Percentiles rank a stretch among this genome's conserved stretches.
These are phyloP conservation scores for Delia radicum DNA, from an alignment of 1,140 invertebrate genomes.

Conservation along the genomic window DNA sequence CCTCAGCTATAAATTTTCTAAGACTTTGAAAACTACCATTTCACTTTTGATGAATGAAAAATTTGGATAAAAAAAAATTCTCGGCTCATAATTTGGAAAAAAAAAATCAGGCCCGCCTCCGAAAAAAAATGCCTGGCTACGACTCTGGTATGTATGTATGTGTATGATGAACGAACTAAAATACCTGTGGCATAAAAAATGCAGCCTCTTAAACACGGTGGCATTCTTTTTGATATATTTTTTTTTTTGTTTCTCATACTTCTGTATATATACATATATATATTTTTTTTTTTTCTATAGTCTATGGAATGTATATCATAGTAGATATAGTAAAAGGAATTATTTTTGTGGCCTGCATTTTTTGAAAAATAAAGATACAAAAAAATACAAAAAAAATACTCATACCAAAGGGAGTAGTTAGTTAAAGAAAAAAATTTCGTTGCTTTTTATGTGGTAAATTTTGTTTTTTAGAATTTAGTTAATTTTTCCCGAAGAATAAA, in stretches of 20 bases:
- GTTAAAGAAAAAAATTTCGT: background rate
- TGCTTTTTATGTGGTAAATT: too few species aligned
- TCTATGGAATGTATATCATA: background rate
- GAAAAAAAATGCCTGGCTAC: too few species aligned
- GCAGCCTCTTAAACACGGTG: constrained; percentile 2
- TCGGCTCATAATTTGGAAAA: too few species aligned
- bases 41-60: too few species aligned
- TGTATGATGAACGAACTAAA: background rate
- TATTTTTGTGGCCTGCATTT: constrained; percentile 10
- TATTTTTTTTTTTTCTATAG: too few species aligned
- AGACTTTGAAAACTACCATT: too few species aligned
- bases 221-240: constrained; percentile 16
- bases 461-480: too few species aligned
- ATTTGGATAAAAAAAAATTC: too few species aligned
- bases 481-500: background rate
- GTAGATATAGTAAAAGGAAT: background rate
- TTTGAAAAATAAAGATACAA: too few species aligned
- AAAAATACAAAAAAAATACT: too few species aligned
- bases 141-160: background rate
- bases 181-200: background rate
- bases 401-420: background rate
- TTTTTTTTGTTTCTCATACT: background rate
- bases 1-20: too few species aligned
- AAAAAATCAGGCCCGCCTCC: too few species aligned
- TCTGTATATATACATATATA: background rate